phyloP scores from a whole-genome alignment of 2,113 vertebrate genomes.

The Prochilodus magdalenae region DNA sequence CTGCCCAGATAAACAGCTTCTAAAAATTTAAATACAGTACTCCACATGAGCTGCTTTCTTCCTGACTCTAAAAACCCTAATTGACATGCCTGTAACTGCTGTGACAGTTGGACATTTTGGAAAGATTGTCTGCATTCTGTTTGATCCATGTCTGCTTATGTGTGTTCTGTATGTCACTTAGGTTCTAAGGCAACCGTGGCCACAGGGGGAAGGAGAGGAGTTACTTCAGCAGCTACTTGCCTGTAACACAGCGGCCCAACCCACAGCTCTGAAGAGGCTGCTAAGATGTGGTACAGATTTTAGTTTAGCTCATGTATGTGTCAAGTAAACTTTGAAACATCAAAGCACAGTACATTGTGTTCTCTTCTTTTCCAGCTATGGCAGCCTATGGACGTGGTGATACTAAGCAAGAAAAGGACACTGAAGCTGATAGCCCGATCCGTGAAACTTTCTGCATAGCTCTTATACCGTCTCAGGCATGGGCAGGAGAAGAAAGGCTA shows the following conservation, averaged over 20 bases:
- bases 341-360: neutral
- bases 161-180: conserved; percentile 28
- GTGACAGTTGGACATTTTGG: too few relatives aligned
- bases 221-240: conserved; percentile 62
- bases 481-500: neutral
- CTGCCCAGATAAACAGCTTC: too few relatives aligned
- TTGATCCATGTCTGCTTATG: neutral
- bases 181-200: conserved; percentile 64
- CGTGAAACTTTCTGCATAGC: neutral
- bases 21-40: too few relatives aligned
- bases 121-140: neutral
- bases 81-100: too few relatives aligned
- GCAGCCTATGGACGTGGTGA: conserved; percentile 10
- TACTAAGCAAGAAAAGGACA: neutral
- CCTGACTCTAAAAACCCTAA: too few relatives aligned
- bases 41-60: too few relatives aligned
- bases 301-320: neutral
- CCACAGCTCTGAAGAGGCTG: conserved; percentile 63
- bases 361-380: conserved; percentile 54
- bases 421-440: neutral
- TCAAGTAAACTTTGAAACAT: neutral
- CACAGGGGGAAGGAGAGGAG: conserved; percentile 64
- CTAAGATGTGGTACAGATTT: conserved; percentile 65
- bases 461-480: neutral
- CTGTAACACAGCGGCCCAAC: conserved; percentile 47